A percentile compares a stretch with the other conserved stretches of the same genome.
phyloP scores from a whole-genome alignment of 2,797 vertebrate species.

The Ambastaia sidthimunki region DNA sequence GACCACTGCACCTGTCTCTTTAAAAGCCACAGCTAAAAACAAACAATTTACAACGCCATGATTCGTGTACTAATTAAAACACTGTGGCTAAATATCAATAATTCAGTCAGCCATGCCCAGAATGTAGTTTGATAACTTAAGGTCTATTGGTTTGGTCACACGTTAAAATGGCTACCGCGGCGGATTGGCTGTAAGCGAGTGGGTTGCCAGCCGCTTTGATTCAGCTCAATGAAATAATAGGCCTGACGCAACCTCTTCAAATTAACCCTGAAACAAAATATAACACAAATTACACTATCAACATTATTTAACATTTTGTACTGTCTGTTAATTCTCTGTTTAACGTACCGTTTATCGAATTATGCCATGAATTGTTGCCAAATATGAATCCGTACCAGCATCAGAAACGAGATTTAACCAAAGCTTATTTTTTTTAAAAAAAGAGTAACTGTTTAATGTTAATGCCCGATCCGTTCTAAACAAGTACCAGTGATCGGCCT shows the following conservation, averaged over 20 bases:
- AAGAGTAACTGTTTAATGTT: conserved; percentile 8
- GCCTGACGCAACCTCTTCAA: conserved; percentile 1
- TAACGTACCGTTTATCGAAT: not conserved
- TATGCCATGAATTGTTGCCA: not conserved
- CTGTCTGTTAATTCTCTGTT: not conserved
- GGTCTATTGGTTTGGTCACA: conserved; percentile 16
- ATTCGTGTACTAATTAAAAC: not conserved
- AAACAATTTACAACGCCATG: not conserved
- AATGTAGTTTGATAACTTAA: not conserved
- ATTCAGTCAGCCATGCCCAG: not conserved
- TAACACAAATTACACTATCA: not conserved
- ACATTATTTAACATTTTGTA: not conserved
- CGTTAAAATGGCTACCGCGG: conserved; percentile 54
- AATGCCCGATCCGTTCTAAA: conserved; percentile 9
- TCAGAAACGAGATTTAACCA: not conserved
- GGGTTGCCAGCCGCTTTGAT: conserved; percentile 33
- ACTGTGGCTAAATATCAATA: not conserved
- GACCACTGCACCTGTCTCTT: conserved; percentile 40
- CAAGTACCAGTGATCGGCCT: conserved; percentile 7
- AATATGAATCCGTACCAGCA: not conserved
- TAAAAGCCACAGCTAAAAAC: not conserved
- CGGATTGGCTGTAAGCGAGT: conserved; percentile 1
- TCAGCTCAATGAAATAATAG: conserved; percentile 28
- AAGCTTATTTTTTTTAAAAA: not conserved
- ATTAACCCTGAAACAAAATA: conserved; percentile 18